phyloP scores from a whole-genome alignment of 2,888 invertebrate genomes.

The Zaprionus bogoriensis region DNA sequence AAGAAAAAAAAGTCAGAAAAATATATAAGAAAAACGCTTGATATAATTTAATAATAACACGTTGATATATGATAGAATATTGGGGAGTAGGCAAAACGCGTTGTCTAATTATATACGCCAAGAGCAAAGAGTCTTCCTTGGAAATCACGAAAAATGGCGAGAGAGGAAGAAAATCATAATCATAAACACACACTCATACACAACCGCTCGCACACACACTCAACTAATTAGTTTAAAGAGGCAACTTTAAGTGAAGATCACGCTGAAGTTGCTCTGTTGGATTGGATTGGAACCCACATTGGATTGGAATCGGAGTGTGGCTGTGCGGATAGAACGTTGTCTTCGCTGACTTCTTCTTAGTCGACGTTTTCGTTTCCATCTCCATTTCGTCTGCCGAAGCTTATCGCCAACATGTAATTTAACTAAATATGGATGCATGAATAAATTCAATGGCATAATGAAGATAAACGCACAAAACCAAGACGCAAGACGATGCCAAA shows the following conservation, averaged over 20 bases:
- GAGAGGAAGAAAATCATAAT: conserved; percentile 9
- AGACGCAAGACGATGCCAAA: conserved; percentile 26
- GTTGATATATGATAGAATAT: conserved; percentile 10
- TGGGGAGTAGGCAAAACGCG: conserved; percentile 4
- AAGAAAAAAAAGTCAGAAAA: conserved; percentile 6
- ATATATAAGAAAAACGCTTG: conserved; percentile 10
- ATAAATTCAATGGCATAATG: conserved; percentile 73
- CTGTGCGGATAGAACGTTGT: not conserved
- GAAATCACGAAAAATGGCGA: conserved; percentile 16
- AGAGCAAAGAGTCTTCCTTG: conserved; percentile 37
- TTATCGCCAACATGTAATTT: conserved; percentile 72
- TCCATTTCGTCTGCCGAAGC: conserved; percentile 23
- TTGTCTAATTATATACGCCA: conserved; percentile 53
- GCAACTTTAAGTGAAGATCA: conserved; percentile 8
- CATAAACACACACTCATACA: conserved; percentile 35
- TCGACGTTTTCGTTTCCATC: no score
- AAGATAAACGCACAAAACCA: conserved; percentile 62
- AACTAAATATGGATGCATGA: conserved; percentile 71
- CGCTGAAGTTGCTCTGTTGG: not conserved
- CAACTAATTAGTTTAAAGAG: conserved; percentile 65
- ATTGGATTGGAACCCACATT: not conserved
- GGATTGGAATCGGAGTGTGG: conserved; percentile 4
- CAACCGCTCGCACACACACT: conserved; percentile 44
- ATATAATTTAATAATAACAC: conserved; percentile 44
- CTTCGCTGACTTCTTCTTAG: not conserved